These are phyloP conservation scores for Ectemnius cavifrons DNA, from an alignment of 2,888 invertebrate genomes.

Conservation along the genomic window DNA sequence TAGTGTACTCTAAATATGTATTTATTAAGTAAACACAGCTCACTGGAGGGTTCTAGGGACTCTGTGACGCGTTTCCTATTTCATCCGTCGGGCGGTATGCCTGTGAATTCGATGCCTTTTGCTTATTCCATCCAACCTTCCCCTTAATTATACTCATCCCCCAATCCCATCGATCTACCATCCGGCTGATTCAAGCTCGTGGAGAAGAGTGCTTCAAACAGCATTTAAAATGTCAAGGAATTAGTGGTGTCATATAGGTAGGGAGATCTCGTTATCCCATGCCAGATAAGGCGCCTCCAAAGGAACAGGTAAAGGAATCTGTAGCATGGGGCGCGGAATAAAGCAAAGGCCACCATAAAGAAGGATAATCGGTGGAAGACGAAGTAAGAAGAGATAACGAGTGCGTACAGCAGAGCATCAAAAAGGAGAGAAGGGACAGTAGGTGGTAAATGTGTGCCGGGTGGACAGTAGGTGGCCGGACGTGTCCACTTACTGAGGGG, in stretches of 20 bases:
- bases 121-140: constrained; percentile 38
- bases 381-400: constrained; percentile 63
- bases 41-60: constrained; percentile 48
- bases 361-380: constrained; percentile 54
- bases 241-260: too few relatives aligned
- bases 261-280: neutral
- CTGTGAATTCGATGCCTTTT: constrained; percentile 35
- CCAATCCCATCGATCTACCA: neutral
- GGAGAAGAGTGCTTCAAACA: neutral
- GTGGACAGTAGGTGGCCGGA: constrained; percentile 2
- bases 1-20: constrained; percentile 74
- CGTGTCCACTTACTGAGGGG: constrained; percentile 10
- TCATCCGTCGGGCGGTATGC: constrained; percentile 48
- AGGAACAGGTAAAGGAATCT: neutral
- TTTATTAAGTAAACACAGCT: constrained; percentile 77
- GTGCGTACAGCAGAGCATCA: constrained; percentile 50
- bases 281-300: neutral
- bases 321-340: constrained; percentile 3
- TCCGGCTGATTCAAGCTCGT: neutral
- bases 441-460: constrained; percentile 44
- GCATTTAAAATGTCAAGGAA: neutral
- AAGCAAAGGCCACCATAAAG: constrained; percentile 49
- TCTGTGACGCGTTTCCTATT: constrained; percentile 52
- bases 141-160: neutral
- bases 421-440: constrained; percentile 50